Base-by-base conservation (phyloP, 2,888 invertebrate species). In the Elgonia sp. region DNA sequence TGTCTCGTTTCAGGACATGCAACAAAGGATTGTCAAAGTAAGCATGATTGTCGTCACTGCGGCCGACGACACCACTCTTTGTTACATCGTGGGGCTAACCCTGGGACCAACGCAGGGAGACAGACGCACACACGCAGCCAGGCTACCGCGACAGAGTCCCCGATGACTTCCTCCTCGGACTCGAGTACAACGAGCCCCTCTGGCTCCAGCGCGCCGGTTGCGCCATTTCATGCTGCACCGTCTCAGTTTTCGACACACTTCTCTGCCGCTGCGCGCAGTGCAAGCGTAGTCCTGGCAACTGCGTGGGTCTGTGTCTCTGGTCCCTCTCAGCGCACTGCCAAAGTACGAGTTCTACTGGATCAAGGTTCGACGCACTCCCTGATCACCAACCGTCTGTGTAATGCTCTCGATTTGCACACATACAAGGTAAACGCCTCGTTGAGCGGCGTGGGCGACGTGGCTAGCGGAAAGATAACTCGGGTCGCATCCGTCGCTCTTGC, bases 221-320 rank as follows among this genome's bases (percentile, higher is more conserved):
- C 29, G 29, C 29, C 29, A 29, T 1, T 29, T 29, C 29, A 29
- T 29, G 29, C 29, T 29, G 29, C 29, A 5, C 29, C 29, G n/a
- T 29, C 29, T 3, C 29, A 29, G 5, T 1, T 29, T 29, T 29
- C 29, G 5, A 12, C 55, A 1, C 12, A 6, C 55, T 57, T 18
- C 12, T 57, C 20, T 3, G 4, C 55, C 7, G 12, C 18, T 7
- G 55, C 8, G 7, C 1, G 55, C 2, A 18, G 8, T 4, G 12
- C 7, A 9, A 29, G 55, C n/a, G 53, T 62, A 0, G 39, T 80
- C 16, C 39, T 70, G 29, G 80, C 80, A 0, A 80, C 80, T 16
- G 70, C 80, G 12, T 40, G 80, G 42, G 80, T 80, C 46, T 14
- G 18, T 16, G 80, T 80, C 18, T 70, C 69, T 8, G 55, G 9